Evolutionary conservation across 1,140 invertebrate species (phyloP).

Genomic region (Papilio machaon): DNA sequence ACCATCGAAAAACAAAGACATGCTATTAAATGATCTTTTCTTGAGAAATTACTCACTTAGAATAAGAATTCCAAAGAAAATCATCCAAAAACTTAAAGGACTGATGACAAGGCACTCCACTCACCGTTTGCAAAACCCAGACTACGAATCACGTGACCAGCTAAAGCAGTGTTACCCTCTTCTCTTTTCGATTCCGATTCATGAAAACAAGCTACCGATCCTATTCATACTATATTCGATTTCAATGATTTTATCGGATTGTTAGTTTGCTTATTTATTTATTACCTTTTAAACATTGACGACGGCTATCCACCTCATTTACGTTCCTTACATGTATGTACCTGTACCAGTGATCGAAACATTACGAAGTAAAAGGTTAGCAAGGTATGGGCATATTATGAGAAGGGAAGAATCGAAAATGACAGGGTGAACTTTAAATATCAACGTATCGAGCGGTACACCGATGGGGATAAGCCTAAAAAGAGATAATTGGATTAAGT

Average conservation of each 20-base stretch:
- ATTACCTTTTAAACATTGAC: background rate
- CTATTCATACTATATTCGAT: background rate
- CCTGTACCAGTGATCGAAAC: too few relatives aligned
- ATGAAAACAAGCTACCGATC: background rate
- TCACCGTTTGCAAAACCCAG: conserved; percentile 82
- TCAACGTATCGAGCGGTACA: too few relatives aligned
- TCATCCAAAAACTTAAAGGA: conserved; percentile 81
- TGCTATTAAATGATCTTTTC: conserved; percentile 66
- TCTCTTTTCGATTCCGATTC: background rate
- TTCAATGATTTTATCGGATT: background rate
- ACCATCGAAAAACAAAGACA: conserved; percentile 62
- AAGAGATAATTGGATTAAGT: too few relatives aligned
- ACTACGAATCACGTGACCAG: conserved; percentile 79
- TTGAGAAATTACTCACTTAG: conserved; percentile 79
- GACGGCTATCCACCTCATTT: background rate
- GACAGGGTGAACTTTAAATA: too few relatives aligned
- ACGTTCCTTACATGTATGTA: too few relatives aligned
- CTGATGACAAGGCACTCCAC: conserved; percentile 83
- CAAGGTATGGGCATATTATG: too few relatives aligned
- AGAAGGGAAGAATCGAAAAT: too few relatives aligned
- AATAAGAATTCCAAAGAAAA: conserved; percentile 81
- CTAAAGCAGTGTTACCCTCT: conserved; percentile 54
- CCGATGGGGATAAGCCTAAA: too few relatives aligned
- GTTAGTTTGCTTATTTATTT: background rate
- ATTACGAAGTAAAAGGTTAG: too few relatives aligned